Conservation (phyloP, 2,797 vertebrate genomes). For the Anguilla megastoma region DNA sequence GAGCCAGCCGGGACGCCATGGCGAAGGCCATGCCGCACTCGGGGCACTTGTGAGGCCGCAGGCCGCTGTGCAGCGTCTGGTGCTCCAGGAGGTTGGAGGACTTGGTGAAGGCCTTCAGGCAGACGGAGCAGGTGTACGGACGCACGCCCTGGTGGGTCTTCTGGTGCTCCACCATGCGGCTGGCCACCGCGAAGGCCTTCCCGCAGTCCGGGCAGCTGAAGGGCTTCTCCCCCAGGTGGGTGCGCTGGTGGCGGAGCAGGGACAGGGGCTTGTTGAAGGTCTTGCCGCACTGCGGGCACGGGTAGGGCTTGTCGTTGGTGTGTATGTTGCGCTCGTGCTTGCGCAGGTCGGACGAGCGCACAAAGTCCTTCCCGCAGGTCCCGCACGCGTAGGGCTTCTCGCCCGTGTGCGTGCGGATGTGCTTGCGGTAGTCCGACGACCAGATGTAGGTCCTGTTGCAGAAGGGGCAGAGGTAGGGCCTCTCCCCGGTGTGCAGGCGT, state of each 20-base stretch:
- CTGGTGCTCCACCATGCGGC: conserved; percentile 86
- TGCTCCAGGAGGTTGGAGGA: conserved; percentile 88
- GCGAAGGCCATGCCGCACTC: conserved; percentile 83
- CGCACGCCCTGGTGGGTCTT: conserved; percentile 83
- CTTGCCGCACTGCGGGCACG: conserved; percentile 74
- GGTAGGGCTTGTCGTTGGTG: conserved; percentile 79
- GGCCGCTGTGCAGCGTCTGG: conserved; percentile 79
- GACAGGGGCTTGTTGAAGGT: conserved; percentile 82
- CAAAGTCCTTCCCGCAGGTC: conserved; percentile 77
- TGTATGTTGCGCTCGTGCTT: conserved; percentile 82
- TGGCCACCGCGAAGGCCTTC: conserved; percentile 80
- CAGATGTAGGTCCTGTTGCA: conserved; percentile 90
- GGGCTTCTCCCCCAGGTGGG: conserved; percentile 78
- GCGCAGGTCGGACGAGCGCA: conserved; percentile 79
- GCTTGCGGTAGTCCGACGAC: conserved; percentile 91
- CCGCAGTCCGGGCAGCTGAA: conserved; percentile 78
- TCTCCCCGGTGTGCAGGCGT: conserved; percentile 86
- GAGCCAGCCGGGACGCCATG: conserved; percentile 78
- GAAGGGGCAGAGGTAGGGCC: conserved; percentile 86
- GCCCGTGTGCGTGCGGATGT: conserved; percentile 86
- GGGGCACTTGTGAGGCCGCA: conserved; percentile 75
- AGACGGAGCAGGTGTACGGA: conserved; percentile 81
- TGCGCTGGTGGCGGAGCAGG: conserved; percentile 78
- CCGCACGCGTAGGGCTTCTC: conserved; percentile 79
- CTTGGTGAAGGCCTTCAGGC: conserved; percentile 89